Evolutionary conservation across 2,113 vertebrate genomes (phyloP).

Genomic region (Tetrax tetrax): DNA sequence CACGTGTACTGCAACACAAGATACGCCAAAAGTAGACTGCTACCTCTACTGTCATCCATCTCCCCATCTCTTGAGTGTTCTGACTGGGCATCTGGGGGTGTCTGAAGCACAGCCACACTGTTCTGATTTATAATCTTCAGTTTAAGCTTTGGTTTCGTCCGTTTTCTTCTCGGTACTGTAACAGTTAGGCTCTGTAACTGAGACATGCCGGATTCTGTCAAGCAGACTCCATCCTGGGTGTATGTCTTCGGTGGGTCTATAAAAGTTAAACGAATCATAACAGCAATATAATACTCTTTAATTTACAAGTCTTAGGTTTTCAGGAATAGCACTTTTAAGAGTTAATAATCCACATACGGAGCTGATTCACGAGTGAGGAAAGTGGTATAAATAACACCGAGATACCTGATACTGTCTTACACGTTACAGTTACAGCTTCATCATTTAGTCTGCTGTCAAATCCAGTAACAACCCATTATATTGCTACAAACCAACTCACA

Average conservation of each 20-base stretch:
- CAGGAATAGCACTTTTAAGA: conserved; percentile 32
- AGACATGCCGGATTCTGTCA: conserved; percentile 92
- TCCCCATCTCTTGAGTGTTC: conserved; percentile 91
- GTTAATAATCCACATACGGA: conserved; percentile 3
- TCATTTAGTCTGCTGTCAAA: neutral
- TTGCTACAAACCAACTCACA: neutral
- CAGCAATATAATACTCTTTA: conserved; percentile 45
- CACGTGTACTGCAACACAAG: neutral
- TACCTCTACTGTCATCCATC: conserved; percentile 88
- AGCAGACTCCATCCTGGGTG: conserved; percentile 95
- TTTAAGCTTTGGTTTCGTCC: conserved; percentile 95
- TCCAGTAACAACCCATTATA: conserved; percentile 1
- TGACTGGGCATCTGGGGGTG: conserved; percentile 84
- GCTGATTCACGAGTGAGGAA: neutral
- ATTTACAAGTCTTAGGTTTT: conserved; percentile 24
- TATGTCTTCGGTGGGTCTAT: conserved; percentile 92
- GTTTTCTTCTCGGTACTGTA: conserved; percentile 85
- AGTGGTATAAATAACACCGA: conserved; percentile 21
- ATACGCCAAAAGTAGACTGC: conserved; percentile 26
- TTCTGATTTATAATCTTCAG: conserved; percentile 99
- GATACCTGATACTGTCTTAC: neutral
- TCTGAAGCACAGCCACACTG: conserved; percentile 96
- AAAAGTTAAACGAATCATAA: conserved; percentile 64
- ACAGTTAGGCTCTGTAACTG: conserved; percentile 93
- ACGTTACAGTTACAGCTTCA: neutral